Percentiles rank a stretch among this genome's conserved stretches.
Conservation (phyloP, 2,113 vertebrate genomes). For the Patagioenas fasciata region DNA sequence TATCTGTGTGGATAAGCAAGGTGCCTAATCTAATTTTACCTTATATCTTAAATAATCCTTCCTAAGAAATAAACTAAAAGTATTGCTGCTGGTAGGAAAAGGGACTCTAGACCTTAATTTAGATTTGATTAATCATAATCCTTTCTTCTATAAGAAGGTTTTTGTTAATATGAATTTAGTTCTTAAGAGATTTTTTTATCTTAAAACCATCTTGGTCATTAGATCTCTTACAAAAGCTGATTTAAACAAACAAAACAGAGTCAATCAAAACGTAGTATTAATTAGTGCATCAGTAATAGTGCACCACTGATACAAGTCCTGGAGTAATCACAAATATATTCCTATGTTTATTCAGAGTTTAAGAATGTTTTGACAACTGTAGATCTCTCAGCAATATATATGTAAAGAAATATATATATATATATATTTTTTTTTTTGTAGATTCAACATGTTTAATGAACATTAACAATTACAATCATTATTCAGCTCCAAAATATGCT, state of each 20-base stretch:
- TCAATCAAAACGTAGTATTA: background rate
- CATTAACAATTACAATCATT: background rate
- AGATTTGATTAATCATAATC: constrained; percentile 48
- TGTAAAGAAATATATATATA: background rate
- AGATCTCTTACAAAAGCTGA: background rate
- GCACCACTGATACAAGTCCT: background rate
- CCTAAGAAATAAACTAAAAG: constrained; percentile 61
- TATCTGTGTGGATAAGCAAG: background rate
- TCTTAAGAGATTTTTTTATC: background rate
- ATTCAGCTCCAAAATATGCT: background rate
- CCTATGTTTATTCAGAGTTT: background rate
- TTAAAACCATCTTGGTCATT: background rate
- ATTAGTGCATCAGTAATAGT: background rate
- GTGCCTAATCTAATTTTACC: constrained; percentile 34
- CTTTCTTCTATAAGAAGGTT: background rate
- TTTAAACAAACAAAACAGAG: background rate
- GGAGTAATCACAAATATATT: background rate
- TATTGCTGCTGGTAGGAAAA: background rate
- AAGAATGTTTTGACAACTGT: background rate
- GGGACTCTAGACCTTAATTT: constrained; percentile 45
- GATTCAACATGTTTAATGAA: background rate
- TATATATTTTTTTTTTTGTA: background rate
- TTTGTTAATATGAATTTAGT: background rate
- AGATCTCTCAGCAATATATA: background rate
- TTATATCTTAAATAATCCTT: constrained; percentile 54